These are phyloP conservation scores for Paramormyrops kingsleyae DNA, from an alignment of 2,113 vertebrate species.

Conservation along the genomic window DNA sequence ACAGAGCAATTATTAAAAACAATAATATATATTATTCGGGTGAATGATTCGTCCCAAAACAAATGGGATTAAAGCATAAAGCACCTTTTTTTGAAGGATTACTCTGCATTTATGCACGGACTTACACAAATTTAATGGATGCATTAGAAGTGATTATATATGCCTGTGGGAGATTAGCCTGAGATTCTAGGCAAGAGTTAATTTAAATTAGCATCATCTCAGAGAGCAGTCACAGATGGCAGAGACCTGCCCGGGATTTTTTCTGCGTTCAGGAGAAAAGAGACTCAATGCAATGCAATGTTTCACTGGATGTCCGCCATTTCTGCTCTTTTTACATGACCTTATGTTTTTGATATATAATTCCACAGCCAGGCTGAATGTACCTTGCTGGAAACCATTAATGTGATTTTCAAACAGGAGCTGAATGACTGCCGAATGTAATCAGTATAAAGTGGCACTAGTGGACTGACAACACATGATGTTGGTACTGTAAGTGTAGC, in stretches of 20 bases:
- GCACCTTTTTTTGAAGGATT: constrained; percentile 20
- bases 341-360: constrained; percentile 45
- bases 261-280: neutral
- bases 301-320: constrained; percentile 39
- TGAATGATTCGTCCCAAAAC: neutral
- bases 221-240: constrained; percentile 30
- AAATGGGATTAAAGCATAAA: neutral
- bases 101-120: constrained; percentile 27
- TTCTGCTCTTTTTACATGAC: constrained; percentile 33
- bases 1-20: neutral
- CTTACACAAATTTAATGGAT: constrained; percentile 56
- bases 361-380: constrained; percentile 34
- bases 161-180: constrained; percentile 47
- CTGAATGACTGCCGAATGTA: neutral
- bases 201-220: constrained; percentile 33
- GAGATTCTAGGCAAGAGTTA: constrained; percentile 32
- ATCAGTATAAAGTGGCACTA: neutral
- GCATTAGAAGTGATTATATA: constrained; percentile 64
- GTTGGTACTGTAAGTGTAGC: neutral
- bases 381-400: constrained; percentile 24
- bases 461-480: neutral
- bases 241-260: constrained; percentile 8
- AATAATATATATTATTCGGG: neutral
- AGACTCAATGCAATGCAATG: constrained; percentile 22
- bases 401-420: constrained; percentile 8